These are phyloP conservation scores for Lapara coniferarum DNA, from an alignment of 2,888 invertebrate genomes.

Conservation along the genomic window DNA sequence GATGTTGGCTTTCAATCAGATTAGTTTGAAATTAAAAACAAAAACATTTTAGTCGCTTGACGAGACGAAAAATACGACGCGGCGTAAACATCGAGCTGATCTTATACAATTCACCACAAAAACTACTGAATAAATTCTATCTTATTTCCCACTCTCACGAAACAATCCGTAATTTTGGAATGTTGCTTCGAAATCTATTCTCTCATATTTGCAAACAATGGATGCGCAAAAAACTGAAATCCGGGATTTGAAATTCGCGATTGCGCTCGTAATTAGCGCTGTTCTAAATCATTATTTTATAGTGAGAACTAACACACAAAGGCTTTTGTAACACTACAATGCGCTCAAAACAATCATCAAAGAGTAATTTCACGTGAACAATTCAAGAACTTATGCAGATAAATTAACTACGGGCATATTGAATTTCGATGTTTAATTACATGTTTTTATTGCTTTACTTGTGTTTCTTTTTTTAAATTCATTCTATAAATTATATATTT, in stretches of 20 bases:
- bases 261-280: conserved; percentile 51
- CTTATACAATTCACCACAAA: conserved; percentile 21
- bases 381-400: conserved; percentile 33
- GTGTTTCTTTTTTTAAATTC: neutral
- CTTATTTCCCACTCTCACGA: conserved; percentile 28
- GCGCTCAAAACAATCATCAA: conserved; percentile 30
- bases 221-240: conserved; percentile 57
- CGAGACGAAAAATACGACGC: conserved; percentile 3
- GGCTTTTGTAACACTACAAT: conserved; percentile 46
- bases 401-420: conserved; percentile 23
- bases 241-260: conserved; percentile 51
- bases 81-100: neutral
- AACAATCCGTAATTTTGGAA: conserved; percentile 45
- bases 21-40: too few relatives aligned
- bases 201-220: conserved; percentile 60
- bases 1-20: too few relatives aligned
- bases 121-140: conserved; percentile 27
- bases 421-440: neutral
- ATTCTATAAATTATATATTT: too few relatives aligned
- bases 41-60: neutral
- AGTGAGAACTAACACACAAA: conserved; percentile 54
- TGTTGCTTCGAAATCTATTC: conserved; percentile 51
- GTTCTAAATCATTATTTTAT: conserved; percentile 44
- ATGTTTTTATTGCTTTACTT: neutral
- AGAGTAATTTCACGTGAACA: conserved; percentile 32